Percentiles rank a stretch among this genome's conserved stretches.
Conservation (phyloP, 2,113 vertebrate genomes). For the Acanthochromis polyacanthus region DNA sequence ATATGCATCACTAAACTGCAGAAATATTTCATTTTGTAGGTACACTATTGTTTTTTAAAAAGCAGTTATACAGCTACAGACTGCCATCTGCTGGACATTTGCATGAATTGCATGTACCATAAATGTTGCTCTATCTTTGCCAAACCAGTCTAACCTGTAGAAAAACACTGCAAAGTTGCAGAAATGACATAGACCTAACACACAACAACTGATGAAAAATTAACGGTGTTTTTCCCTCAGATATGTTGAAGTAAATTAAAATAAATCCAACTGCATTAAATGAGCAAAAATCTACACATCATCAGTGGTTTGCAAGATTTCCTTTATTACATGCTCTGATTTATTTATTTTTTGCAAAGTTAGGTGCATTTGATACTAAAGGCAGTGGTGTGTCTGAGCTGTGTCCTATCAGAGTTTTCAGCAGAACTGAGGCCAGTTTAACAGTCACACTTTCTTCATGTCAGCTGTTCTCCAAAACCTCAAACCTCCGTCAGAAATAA, state of each 20-base stretch:
- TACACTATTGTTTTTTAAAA: too few species aligned
- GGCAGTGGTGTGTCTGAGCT: neutral
- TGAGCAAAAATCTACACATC: neutral
- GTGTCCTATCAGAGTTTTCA: neutral
- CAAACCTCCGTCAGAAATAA: too few species aligned
- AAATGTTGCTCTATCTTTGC: too few species aligned
- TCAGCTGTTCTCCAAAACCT: too few species aligned
- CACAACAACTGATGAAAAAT: too few species aligned
- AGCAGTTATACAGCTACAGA: neutral
- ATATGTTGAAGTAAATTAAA: too few species aligned
- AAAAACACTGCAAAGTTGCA: neutral
- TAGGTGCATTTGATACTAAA: neutral
- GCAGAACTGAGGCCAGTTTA: neutral
- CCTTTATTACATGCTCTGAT: constrained; percentile 25
- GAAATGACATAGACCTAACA: neutral
- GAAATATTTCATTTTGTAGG: neutral
- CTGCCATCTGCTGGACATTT: constrained; percentile 62
- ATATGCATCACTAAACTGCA: neutral
- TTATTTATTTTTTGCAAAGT: constrained; percentile 22
- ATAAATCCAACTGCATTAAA: too few species aligned
- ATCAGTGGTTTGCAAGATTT: neutral
- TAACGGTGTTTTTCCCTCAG: too few species aligned
- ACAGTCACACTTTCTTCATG: too few species aligned
- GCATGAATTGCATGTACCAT: neutral
- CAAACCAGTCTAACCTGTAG: too few species aligned